Evolutionary conservation across 2,113 vertebrate genomes (phyloP), one percentile per base, ranked within the genome.

Genomic region (Datnioides undecimradiatus): DNA sequence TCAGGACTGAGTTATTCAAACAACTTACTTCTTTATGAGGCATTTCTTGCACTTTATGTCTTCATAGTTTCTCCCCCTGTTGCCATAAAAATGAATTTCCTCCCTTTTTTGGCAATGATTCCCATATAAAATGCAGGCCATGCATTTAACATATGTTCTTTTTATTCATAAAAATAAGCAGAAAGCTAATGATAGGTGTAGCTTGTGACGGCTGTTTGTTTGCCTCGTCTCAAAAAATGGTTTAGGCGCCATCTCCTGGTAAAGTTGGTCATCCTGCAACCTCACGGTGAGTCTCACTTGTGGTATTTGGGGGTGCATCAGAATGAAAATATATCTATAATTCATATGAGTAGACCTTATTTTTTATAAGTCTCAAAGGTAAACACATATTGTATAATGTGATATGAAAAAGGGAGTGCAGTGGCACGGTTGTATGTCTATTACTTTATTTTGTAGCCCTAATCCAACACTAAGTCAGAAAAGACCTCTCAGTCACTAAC

Each of bases 221-320:
- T 58, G 25, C 8, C 8, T 65, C 5, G 14, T 10, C 23, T 54
- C 3, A 1, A 8, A 36, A 36, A 25, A 33, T 40, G 82, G 5
- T 62, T 86, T 76, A 72, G 77, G 79, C 88, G 87, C 93, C 92
- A 90, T 73, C 93, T 93, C 31, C 80, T 92, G 93, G 87, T 85
- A 11, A 38, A 4, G 48, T 0, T 58, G 4, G 5, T 40, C 17
- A 75, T 23, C 10, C 63, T 14, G 51, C 36, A 52, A 59, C 0
- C 2, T 33, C 21, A 76, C 2, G 0, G 13, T 25, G 21, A 70
- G 2, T 36, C 36, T 38, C 25, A 25, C 8, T 33, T 36, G 8
- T 2, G 9, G 9, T 71, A 66, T 55, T 66, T 67, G 63, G 59
- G 11, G 48, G 59, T 52, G 21, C 1, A 48, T 62, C 36, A 33